Base-by-base conservation (phyloP, 2,113 vertebrate species). In the Puma concolor region DNA sequence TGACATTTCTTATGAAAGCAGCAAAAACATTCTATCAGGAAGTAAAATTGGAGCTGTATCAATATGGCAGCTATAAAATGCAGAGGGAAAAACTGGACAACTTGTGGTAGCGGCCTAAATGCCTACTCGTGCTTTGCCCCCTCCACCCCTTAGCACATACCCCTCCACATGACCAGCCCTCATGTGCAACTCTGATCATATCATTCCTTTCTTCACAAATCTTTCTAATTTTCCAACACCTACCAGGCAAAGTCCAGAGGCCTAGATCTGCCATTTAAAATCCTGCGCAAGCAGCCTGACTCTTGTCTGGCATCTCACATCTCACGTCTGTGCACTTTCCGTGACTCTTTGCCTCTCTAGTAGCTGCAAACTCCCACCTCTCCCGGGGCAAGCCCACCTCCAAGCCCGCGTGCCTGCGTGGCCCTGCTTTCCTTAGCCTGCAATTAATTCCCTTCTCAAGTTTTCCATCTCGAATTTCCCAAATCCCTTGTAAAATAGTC, bases 91-190 rank as follows among this genome's bases (percentile, higher is more conserved):
- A 83, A 36, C 72, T 21, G 19, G 69, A 27, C 0, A 1, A 38
- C 17, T 31, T 11, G 11, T 7, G 21, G 38, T 9, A 11, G 6
- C 25, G 10, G 50, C 87, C 63, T 7, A 16, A 41, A 2, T 48
- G 19, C 17, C 14, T 3, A 0, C 7, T n/a, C 8, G 1, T 27
- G 21, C 33, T 74, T 16, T 33, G 54, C 0, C 33, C 9, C 60
- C 13, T 52, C 9, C 4, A 9, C 0, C 0, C n/a, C 10, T 82
- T 1, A 2, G 25, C 31, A 2, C 14, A 1, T 2, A 1, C 6
- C 19, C 57, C 9, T 74, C 9, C 29, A 33, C 0, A 0, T 4
- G 5, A 60, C 64, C 36, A 57, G 14, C 38, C 2, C 7, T 27
- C 15, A 33, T 4, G 6, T 21, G 4, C 7, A 7, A 1, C 67